Evolutionary conservation across 2,888 invertebrate species (phyloP).

Genomic region (Drosophila paracracens): DNA sequence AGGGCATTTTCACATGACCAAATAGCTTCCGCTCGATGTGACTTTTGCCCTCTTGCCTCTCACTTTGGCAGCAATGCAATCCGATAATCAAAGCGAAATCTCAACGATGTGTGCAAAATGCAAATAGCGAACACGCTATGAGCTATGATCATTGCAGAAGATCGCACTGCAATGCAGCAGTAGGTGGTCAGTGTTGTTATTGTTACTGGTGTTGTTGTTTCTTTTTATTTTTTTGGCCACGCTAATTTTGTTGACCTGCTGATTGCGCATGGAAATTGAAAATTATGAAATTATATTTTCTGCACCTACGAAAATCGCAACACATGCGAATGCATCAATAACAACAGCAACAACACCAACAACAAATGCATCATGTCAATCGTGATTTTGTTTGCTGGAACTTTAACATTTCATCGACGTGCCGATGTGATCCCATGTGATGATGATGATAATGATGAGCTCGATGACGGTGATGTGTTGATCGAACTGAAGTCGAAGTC

Average conservation of each 20-base stretch:
- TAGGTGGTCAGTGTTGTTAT: slow-evolving; percentile 50
- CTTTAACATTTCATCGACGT: slow-evolving; percentile 81
- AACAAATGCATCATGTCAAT: slow-evolving; percentile 78
- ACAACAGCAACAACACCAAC: slow-evolving; percentile 35
- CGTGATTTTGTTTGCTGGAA: slow-evolving; percentile 81
- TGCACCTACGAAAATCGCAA: slow-evolving; percentile 59
- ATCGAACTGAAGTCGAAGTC: slow-evolving; percentile 46
- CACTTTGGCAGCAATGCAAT: slow-evolving; percentile 42
- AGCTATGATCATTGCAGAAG: slow-evolving; percentile 60
- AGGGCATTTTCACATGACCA: slow-evolving; percentile 44
- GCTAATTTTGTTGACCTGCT: slow-evolving; percentile 80
- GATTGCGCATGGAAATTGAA: slow-evolving; percentile 81
- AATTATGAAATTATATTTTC: slow-evolving; percentile 81
- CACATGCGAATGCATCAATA: slow-evolving; percentile 56
- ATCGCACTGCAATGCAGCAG: slow-evolving; percentile 41
- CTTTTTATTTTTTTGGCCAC: slow-evolving; percentile 69
- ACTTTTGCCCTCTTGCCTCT: slow-evolving; percentile 52
- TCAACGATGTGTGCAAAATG: slow-evolving; percentile 75
- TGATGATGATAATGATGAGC: slow-evolving; percentile 40
- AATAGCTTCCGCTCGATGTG: slow-evolving; percentile 39
- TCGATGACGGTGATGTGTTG: slow-evolving; percentile 55
- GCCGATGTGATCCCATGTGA: slow-evolving; percentile 67
- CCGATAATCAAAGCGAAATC: slow-evolving; percentile 57
- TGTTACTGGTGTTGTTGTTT: slow-evolving; percentile 29
- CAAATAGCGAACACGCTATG: slow-evolving; percentile 58